Conservation (phyloP, 2,113 vertebrate species). For the Sigmodon hispidus region DNA sequence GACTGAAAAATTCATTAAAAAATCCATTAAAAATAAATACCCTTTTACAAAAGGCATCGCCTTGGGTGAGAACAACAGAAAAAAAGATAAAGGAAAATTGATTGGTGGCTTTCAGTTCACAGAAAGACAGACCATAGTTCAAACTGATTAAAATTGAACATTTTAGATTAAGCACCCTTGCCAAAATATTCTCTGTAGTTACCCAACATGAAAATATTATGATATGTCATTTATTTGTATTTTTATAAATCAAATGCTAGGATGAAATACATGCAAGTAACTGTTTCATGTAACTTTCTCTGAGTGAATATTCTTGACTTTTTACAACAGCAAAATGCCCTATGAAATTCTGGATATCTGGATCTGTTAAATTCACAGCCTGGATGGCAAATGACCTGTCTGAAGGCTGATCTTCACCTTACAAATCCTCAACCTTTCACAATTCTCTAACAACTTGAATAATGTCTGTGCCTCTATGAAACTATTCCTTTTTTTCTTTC, state of each 20-base stretch:
- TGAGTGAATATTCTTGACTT: slow-evolving; percentile 64
- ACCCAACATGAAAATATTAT: slow-evolving; percentile 88
- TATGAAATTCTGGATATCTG: slow-evolving; percentile 59
- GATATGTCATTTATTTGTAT: slow-evolving; percentile 83
- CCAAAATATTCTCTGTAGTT: slow-evolving; percentile 92
- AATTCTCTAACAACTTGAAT: slow-evolving; percentile 19
- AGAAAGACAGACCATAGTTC: slow-evolving; percentile 94
- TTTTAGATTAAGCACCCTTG: slow-evolving; percentile 91
- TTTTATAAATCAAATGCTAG: slow-evolving; percentile 73
- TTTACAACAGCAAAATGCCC: slow-evolving; percentile 58
- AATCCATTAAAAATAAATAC: slow-evolving; percentile 99
- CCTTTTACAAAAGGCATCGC: slow-evolving; percentile 99
- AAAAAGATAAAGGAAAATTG: slow-evolving; percentile 92
- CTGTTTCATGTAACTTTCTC: slow-evolving; percentile 70
- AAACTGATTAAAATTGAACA: slow-evolving; percentile 93
- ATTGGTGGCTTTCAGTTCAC: slow-evolving; percentile 96
- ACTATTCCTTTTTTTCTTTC: neutral
- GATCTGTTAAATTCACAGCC: slow-evolving; percentile 70
- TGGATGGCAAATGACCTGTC: neutral
- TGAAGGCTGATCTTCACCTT: slow-evolving; percentile 14
- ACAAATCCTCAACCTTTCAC: neutral
- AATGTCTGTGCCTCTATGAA: neutral
- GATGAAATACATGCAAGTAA: slow-evolving; percentile 57
- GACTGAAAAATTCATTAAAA: slow-evolving; percentile 99
- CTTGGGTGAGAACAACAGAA: slow-evolving; percentile 94